Conservation (phyloP, 2,888 invertebrate species). For the Achlya flavicornis region DNA sequence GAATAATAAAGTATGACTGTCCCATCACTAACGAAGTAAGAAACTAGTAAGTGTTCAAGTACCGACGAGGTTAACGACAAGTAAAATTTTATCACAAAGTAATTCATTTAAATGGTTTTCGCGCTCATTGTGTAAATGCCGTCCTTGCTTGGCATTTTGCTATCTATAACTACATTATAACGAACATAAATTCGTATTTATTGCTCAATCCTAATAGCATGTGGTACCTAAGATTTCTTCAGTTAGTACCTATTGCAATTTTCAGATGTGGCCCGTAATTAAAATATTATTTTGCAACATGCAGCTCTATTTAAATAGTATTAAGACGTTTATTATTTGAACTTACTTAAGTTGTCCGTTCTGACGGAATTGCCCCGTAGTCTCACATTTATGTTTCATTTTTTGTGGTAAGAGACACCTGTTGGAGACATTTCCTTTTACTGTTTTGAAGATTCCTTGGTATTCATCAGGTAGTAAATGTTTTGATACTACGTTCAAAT, state of each 20-base stretch:
- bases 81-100: conserved; percentile 48
- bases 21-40: conserved; percentile 25
- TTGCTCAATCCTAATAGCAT: conserved; percentile 1
- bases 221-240: neutral
- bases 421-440: too few relatives aligned
- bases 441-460: too few relatives aligned
- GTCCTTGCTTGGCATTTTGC: neutral
- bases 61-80: conserved; percentile 37
- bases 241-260: too few relatives aligned
- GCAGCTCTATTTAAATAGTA: too few relatives aligned
- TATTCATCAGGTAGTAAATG: too few relatives aligned
- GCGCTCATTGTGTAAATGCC: conserved; percentile 22
- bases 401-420: too few relatives aligned
- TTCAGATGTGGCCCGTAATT: too few relatives aligned
- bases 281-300: too few relatives aligned
- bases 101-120: conserved; percentile 38
- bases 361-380: too few relatives aligned
- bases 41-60: conserved; percentile 34
- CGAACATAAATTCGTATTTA: conserved; percentile 1
- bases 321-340: too few relatives aligned
- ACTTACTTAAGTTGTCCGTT: too few relatives aligned
- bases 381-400: too few relatives aligned
- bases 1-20: neutral
- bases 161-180: neutral
- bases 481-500: neutral